phyloP scores from a whole-genome alignment of 2,888 invertebrate genomes.

The Synanthedon formicaeformis region DNA sequence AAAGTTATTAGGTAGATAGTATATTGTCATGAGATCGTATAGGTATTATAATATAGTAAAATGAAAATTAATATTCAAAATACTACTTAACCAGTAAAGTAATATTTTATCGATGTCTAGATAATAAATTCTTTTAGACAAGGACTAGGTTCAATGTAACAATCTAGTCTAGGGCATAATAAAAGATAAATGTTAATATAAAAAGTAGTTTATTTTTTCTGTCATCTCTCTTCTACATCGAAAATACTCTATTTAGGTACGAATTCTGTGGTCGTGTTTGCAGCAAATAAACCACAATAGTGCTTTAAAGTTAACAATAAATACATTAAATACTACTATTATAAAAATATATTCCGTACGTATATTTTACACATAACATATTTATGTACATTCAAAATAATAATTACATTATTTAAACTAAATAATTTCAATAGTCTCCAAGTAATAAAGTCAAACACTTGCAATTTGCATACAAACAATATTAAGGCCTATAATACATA shows the following conservation, averaged over 20 bases:
- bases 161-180: neutral
- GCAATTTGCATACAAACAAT: constrained; percentile 20
- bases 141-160: too few relatives aligned
- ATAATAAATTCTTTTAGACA: too few relatives aligned
- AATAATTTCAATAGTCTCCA: neutral
- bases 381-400: constrained; percentile 32
- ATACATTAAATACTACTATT: constrained; percentile 26
- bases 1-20: too few relatives aligned
- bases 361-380: constrained; percentile 22
- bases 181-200: constrained; percentile 9
- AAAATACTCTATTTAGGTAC: constrained; percentile 27
- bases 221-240: constrained; percentile 28
- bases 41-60: too few relatives aligned
- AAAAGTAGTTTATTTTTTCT: constrained; percentile 24
- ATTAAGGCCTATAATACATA: constrained; percentile 4
- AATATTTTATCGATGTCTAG: too few relatives aligned
- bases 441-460: constrained; percentile 8
- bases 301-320: constrained; percentile 12
- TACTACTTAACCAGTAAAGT: too few relatives aligned
- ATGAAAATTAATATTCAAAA: too few relatives aligned
- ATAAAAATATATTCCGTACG: constrained; percentile 39
- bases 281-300: constrained; percentile 7
- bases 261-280: constrained; percentile 10
- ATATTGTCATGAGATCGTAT: too few relatives aligned
- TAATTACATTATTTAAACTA: constrained; percentile 18